phyloP scores from a whole-genome alignment of 2,113 vertebrate genomes.

The Phalacrocorax pelagicus region DNA sequence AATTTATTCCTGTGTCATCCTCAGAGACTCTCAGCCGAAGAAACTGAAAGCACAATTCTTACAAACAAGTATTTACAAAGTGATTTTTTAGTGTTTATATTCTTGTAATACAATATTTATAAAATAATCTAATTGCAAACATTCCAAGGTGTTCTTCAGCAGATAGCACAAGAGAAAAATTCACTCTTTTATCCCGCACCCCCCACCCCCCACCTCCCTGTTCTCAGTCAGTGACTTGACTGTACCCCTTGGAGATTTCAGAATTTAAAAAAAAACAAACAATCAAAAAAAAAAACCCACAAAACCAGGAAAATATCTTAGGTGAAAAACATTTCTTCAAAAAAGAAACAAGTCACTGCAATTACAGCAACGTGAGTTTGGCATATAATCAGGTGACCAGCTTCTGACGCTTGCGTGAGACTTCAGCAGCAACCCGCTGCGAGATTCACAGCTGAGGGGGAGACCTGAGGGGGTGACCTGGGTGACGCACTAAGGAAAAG shows the following conservation, averaged over 20 bases:
- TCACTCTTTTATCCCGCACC: background rate
- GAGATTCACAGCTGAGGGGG: background rate
- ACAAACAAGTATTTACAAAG: constrained; percentile 39
- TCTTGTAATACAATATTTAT: constrained; percentile 8
- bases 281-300: background rate
- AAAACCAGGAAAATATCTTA: background rate
- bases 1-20: background rate
- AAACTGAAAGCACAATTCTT: constrained; percentile 11
- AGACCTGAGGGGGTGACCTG: background rate
- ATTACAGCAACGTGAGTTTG: background rate
- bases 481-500: background rate
- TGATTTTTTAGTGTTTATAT: constrained; percentile 19
- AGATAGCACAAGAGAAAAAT: background rate
- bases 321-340: background rate
- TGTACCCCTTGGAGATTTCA: background rate
- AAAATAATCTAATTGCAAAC: constrained; percentile 40
- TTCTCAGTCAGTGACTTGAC: background rate
- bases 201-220: background rate
- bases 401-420: background rate
- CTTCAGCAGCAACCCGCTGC: background rate
- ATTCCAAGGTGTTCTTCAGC: constrained; percentile 31
- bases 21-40: background rate
- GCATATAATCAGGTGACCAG: background rate
- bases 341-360: background rate
- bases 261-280: background rate